These are phyloP conservation scores for Taxidea taxus DNA, from an alignment of 2,113 vertebrate genomes.

Conservation along the genomic window DNA sequence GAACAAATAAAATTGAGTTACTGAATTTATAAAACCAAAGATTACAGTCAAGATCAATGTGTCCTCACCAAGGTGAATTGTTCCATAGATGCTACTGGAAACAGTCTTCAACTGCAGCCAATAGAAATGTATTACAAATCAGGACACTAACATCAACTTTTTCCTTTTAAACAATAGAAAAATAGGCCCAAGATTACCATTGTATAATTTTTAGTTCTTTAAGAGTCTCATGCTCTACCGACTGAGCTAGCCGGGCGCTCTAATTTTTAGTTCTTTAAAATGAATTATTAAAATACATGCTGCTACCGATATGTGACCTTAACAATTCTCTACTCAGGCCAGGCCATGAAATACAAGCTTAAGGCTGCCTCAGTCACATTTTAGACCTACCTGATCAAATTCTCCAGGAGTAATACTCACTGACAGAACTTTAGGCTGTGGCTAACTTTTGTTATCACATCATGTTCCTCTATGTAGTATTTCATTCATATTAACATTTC, in stretches of 20 bases:
- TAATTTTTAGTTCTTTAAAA: slow-evolving; percentile 42
- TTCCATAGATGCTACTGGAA: neutral
- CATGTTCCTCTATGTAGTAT: neutral
- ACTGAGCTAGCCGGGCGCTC: slow-evolving; percentile 95
- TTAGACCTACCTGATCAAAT: neutral
- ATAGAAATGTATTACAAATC: slow-evolving; percentile 25
- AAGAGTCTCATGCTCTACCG: slow-evolving; percentile 96
- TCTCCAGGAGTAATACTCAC: neutral
- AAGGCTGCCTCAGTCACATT: neutral
- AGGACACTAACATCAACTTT: neutral
- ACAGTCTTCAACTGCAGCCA: neutral
- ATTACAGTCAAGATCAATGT: neutral
- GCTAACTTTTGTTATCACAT: neutral
- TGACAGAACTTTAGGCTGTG: neutral
- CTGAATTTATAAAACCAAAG: slow-evolving; percentile 9
- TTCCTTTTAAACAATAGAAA: slow-evolving; percentile 35
- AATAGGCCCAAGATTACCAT: slow-evolving; percentile 29
- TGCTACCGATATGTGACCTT: neutral
- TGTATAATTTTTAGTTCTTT: slow-evolving; percentile 75
- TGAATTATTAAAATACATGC: slow-evolving; percentile 25
- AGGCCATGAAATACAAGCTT: slow-evolving; percentile 5
- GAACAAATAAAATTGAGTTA: slow-evolving; percentile 18
- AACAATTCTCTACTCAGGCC: neutral
- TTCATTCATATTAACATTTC: slow-evolving; percentile 14
- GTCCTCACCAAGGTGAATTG: neutral